Conservation (phyloP, 2,797 vertebrate species). For the Pristis pectinata region DNA sequence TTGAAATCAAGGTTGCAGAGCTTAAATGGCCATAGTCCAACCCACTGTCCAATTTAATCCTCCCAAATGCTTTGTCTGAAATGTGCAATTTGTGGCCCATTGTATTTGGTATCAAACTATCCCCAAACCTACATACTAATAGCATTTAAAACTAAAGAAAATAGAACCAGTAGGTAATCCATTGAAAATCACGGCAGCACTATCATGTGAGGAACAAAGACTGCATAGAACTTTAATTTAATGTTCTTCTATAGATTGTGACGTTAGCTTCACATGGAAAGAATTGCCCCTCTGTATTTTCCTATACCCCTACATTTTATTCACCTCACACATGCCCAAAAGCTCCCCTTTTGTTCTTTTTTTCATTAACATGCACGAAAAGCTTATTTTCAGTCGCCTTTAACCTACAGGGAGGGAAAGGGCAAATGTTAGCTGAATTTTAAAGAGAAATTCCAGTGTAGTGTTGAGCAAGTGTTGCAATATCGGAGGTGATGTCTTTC, state of each 20-base stretch:
- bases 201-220: background rate
- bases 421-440: background rate
- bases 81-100: background rate
- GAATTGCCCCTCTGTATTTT: background rate
- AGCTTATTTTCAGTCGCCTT: too few species aligned
- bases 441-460: background rate
- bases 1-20: background rate
- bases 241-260: background rate
- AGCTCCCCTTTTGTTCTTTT: too few species aligned
- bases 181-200: background rate
- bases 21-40: background rate
- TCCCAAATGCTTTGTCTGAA: background rate
- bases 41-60: background rate
- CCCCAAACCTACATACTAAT: background rate
- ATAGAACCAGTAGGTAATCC: too few species aligned
- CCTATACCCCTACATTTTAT: too few species aligned
- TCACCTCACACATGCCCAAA: too few species aligned
- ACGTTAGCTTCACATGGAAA: background rate
- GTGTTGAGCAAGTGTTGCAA: background rate
- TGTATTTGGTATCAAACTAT: background rate
- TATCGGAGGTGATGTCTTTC: background rate
- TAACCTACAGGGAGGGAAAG: background rate
- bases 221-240: background rate
- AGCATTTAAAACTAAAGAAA: background rate
- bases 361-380: too few species aligned